Percentiles rank a stretch among this genome's conserved stretches.
These are phyloP conservation scores for Chionoecetes opilio DNA, from an alignment of 1,140 invertebrate genomes.

Conservation along the genomic window DNA sequence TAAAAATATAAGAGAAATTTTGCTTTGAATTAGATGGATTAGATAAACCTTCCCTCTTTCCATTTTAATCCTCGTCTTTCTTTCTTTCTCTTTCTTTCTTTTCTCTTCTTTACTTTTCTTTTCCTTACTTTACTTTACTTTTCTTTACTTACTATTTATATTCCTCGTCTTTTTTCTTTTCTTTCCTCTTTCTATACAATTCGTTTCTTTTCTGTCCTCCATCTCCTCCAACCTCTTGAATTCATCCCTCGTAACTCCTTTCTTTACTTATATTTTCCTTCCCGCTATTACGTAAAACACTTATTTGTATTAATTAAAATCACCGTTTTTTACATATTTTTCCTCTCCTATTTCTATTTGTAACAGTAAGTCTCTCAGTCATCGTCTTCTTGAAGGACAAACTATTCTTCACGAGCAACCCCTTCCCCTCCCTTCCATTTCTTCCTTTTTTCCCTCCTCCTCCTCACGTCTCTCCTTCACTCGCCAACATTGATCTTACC, in stretches of 20 bases:
- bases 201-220: not conserved
- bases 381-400: constrained; percentile 6
- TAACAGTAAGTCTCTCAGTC: not conserved
- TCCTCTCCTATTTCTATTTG: not conserved
- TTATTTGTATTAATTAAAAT: too few species aligned
- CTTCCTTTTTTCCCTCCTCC: not conserved
- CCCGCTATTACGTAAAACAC: too few species aligned
- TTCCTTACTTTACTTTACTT: too few species aligned
- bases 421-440: too few species aligned
- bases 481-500: constrained; percentile 28
- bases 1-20: not conserved
- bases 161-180: not conserved
- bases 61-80: not conserved
- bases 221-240: too few species aligned
- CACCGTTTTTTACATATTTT: not conserved
- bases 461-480: not conserved
- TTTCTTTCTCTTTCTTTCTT: not conserved
- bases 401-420: not conserved
- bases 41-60: not conserved
- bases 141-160: too few species aligned
- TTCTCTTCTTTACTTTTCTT: not conserved
- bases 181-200: not conserved
- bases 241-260: too few species aligned
- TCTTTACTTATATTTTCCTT: too few species aligned
- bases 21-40: not conserved